phyloP scores from a whole-genome alignment of 2,113 vertebrate genomes.

The Saguinus midas region DNA sequence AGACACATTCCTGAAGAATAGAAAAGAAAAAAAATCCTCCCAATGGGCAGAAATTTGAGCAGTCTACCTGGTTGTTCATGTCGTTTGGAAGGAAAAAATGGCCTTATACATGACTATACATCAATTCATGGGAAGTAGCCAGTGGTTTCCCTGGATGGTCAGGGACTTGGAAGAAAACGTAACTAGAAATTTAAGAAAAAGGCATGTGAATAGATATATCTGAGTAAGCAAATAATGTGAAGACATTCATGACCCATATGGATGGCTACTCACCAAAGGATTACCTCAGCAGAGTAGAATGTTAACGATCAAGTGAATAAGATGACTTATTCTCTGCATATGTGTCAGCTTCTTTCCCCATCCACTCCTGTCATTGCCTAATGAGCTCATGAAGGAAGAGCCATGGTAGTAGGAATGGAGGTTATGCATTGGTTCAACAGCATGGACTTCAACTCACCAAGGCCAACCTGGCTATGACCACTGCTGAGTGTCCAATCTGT shows the following conservation, averaged over 20 bases:
- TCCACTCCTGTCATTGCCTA: background rate
- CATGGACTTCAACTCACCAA: background rate
- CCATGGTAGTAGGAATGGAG: background rate
- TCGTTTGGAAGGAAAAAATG: background rate
- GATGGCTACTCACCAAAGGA: background rate
- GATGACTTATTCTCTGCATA: background rate
- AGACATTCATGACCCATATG: background rate
- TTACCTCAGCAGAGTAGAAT: background rate
- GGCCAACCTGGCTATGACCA: background rate
- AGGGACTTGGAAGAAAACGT: background rate
- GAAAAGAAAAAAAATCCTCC: background rate
- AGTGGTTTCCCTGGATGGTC: background rate
- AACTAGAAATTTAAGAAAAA: background rate
- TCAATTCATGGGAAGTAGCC: background rate
- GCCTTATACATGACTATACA: background rate
- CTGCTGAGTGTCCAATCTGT: background rate
- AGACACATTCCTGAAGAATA: background rate
- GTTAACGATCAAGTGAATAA: background rate
- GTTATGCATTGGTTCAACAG: background rate
- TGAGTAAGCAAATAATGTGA: background rate
- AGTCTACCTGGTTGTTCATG: background rate
- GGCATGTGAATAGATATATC: background rate
- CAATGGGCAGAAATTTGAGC: background rate
- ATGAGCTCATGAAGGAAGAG: background rate
- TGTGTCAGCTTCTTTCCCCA: background rate